Evolutionary conservation across 2,888 invertebrate genomes (phyloP).

Genomic region (Nymphalis urticae): DNA sequence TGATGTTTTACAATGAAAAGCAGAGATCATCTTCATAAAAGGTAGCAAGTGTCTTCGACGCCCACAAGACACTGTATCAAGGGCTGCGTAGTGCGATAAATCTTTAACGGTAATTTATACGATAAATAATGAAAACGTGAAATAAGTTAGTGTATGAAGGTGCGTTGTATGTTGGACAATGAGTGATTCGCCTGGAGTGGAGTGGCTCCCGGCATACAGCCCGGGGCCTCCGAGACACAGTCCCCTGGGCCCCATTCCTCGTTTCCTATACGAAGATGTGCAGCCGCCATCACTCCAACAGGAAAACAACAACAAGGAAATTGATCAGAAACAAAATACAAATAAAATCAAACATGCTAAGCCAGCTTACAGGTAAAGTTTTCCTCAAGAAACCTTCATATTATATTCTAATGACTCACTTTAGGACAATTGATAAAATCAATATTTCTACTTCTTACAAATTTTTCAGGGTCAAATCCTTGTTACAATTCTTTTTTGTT

Average conservation of each 20-base stretch:
- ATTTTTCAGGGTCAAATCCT: neutral
- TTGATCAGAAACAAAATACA: conserved; percentile 69
- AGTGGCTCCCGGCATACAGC: conserved; percentile 79
- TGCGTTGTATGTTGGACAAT: conserved; percentile 65
- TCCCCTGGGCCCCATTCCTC: conserved; percentile 74
- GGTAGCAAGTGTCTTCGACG: conserved; percentile 65
- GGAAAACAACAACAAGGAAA: conserved; percentile 76
- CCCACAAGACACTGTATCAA: conserved; percentile 53
- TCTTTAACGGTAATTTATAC: conserved; percentile 45
- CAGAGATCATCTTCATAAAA: conserved; percentile 70
- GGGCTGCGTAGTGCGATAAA: conserved; percentile 50
- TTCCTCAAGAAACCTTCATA: conserved; percentile 51
- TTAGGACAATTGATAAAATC: conserved; percentile 1
- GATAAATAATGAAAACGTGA: conserved; percentile 40
- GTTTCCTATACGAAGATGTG: conserved; percentile 76
- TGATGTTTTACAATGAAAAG: conserved; percentile 66
- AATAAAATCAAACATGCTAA: conserved; percentile 80
- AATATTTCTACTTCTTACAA: neutral
- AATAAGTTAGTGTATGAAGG: conserved; percentile 50
- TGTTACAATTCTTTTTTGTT: conserved; percentile 4
- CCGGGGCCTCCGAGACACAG: conserved; percentile 78
- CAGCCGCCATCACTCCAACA: conserved; percentile 67
- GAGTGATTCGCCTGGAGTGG: conserved; percentile 78
- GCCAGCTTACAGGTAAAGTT: conserved; percentile 80
- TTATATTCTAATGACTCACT: conserved; percentile 41